Conservation (phyloP, 2,888 invertebrate species). For the Hypsopygia costalis region DNA sequence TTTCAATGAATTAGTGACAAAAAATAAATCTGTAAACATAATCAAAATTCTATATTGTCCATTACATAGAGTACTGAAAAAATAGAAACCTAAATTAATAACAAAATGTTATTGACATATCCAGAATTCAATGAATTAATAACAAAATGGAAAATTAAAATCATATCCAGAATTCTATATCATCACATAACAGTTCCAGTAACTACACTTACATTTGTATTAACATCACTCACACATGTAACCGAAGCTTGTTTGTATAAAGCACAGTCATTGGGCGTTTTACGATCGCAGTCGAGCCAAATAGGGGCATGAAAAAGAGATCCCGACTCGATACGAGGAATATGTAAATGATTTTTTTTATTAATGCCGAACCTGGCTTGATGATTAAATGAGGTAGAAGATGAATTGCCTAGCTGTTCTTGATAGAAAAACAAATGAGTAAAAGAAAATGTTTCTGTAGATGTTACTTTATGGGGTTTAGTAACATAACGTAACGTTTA, state of each 20-base stretch:
- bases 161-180: too few species aligned
- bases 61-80: too few species aligned
- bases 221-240: conserved; percentile 13
- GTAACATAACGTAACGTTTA: neutral
- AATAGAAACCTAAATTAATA: too few species aligned
- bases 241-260: conserved; percentile 40
- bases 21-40: too few species aligned
- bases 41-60: too few species aligned
- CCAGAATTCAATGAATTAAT: too few species aligned
- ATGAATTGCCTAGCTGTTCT: neutral
- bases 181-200: too few species aligned
- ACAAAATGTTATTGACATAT: too few species aligned
- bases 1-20: too few species aligned
- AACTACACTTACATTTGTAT: neutral
- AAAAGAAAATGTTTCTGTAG: neutral
- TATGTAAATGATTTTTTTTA: conserved; percentile 52
- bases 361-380: conserved; percentile 23
- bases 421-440: conserved; percentile 1
- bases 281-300: conserved; percentile 47
- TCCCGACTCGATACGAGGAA: conserved; percentile 38
- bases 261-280: conserved; percentile 22
- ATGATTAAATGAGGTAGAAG: conserved; percentile 28
- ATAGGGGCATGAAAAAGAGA: conserved; percentile 60
- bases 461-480: neutral
- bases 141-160: too few species aligned